Base-by-base conservation (phyloP, 2,888 invertebrate species). In the Apodemia mormo region DNA sequence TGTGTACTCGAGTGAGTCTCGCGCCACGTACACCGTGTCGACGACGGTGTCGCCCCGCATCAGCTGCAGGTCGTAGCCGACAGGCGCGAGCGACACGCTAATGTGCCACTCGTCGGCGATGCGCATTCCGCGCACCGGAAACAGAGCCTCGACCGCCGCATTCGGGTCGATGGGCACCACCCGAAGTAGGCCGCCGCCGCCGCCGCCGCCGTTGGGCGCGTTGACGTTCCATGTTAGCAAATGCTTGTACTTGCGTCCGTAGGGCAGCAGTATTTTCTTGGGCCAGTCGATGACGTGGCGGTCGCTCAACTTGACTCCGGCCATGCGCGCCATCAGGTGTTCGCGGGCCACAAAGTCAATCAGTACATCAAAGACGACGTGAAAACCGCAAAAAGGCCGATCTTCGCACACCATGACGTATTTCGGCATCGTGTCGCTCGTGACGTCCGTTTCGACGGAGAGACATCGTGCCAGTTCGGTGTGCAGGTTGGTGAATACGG, bases 1-100 rank as follows among this genome's bases (percentile, higher is more conserved):
- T 58, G 68, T 68, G 68, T 68, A 68, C 54, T 68, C 68, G 68
- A 68, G 68, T 14, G 40, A 68, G 43, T 68, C 68, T 52, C 68
- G 58, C 2, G 68, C 68, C 68, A 68, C 68, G 58, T 68, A 68
- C 43, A 68, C 40, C n/a, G 58, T 58, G 58, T 58, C 58, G 29
- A n/a, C n/a, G n/a, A n/a, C n/a, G n/a, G n/a, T n/a, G n/a, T n/a
- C n/a, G n/a, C n/a, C n/a, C n/a, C n/a, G n/a, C n/a, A n/a, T n/a
- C n/a, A n/a, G n/a, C n/a, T n/a, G n/a, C n/a, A n/a, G n/a, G n/a
- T n/a, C n/a, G n/a, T n/a, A n/a, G n/a, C n/a, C n/a, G n/a, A n/a
- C n/a, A n/a, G n/a, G n/a, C n/a, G n/a, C n/a, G n/a, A n/a, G n/a
- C n/a, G n/a, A n/a, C n/a, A n/a, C n/a, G n/a, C n/a, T n/a, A n/a